Percentiles rank a stretch among this genome's conserved stretches.
These are phyloP conservation scores for Catharus minimus DNA, from an alignment of 2,113 vertebrate species.

Conservation along the genomic window DNA sequence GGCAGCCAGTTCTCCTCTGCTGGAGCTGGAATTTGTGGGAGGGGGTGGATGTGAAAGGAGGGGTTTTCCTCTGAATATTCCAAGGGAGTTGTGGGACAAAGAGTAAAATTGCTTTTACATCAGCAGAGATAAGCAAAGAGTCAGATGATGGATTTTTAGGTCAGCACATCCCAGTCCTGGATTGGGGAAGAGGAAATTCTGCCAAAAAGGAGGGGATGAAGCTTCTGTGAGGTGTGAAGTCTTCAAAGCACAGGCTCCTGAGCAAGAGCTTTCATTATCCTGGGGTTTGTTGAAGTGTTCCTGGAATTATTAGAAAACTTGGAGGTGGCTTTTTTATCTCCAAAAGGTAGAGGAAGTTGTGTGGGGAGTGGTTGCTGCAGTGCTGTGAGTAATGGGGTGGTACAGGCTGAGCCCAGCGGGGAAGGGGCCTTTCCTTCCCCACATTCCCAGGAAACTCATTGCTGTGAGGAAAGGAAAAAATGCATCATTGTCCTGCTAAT, in stretches of 20 bases:
- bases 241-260: slow-evolving; percentile 7
- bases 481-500: not conserved
- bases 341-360: not conserved
- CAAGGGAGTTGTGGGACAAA: not conserved
- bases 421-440: not conserved
- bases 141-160: not conserved
- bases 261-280: not conserved
- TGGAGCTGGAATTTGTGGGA: not conserved
- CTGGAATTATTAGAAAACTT: not conserved
- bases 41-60: not conserved
- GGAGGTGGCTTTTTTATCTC: slow-evolving; percentile 29
- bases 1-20: not conserved
- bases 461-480: not conserved
- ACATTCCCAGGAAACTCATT: not conserved
- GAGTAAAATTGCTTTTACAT: not conserved
- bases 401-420: not conserved
- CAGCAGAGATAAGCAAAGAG: not conserved
- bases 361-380: slow-evolving; percentile 42
- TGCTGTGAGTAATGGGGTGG: slow-evolving; percentile 44
- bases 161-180: not conserved
- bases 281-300: not conserved
- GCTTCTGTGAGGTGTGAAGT: not conserved
- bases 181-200: not conserved
- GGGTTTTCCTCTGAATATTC: not conserved
- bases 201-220: not conserved